Base-by-base conservation (phyloP, 1,140 invertebrate species). In the Eriocheir sinensis region DNA sequence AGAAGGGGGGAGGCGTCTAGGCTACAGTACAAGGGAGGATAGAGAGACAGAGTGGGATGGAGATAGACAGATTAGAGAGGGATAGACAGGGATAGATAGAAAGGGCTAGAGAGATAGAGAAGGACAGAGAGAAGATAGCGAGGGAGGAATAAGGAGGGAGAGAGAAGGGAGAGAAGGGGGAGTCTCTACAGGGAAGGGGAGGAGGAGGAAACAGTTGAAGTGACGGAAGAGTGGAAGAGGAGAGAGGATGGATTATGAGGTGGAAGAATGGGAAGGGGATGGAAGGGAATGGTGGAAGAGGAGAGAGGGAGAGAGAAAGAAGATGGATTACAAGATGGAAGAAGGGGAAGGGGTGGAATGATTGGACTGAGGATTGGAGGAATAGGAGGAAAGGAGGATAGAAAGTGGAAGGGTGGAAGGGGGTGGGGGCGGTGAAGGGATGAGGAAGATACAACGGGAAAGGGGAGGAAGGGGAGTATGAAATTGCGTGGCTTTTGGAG, bases 51-150 rank as follows among this genome's bases (percentile, higher is more conserved):
- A 53, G 0, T 17, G 48, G 0, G 21, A n/a, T 21, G n/a, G 8
- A 27, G 86, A 89, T 15, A 41, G 86, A 89, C 15, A 38, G 85
- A 30, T 38, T 32, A 40, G 36, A 88, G 48, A 91, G 32, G 79
- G 89, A 79, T 34, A 81, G 89, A 38, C 17, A 79, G 60, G 38
- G 38, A 79, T 48, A 30, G 41, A 36, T 48, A 27, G 53, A 72
- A 53, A 72, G 53, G 34, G 89, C 32, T 30, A 34, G 53, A 34
- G 53, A 72, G 89, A 34, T 30, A 79, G 90, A 32, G 9, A 48
- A 40, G 15, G 32, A 86, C 6, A 21, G 27, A 86, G 15, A 44
- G 27, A 86, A n/a, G 32, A 44, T 6, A 86, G 27, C n/a, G 9
- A 72, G 6, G 21, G 21, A 72, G 53, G 27, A 21, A 72, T 3